Percentiles rank a stretch among this genome's conserved stretches.
Evolutionary conservation across 2,113 vertebrate genomes (phyloP).

Genomic region (Nesogale talazaci): DNA sequence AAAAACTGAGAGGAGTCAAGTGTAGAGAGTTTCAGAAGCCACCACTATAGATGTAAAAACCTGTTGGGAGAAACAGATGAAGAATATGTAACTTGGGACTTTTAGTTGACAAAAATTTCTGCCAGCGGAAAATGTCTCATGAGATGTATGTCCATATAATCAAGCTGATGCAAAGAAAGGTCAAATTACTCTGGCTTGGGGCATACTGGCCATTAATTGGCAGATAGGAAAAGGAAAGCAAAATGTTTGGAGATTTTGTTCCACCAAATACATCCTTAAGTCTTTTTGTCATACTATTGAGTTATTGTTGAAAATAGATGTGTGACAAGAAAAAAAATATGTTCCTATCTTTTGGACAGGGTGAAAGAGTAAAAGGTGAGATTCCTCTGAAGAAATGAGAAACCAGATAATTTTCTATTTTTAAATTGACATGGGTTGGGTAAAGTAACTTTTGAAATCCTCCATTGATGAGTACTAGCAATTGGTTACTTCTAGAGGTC

Average conservation of each 20-base stretch:
- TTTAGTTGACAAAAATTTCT: not conserved
- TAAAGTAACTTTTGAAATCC: not conserved
- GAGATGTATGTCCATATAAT: not conserved
- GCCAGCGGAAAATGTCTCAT: not conserved
- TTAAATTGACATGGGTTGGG: not conserved
- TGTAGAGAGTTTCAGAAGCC: not conserved
- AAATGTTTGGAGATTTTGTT: not conserved
- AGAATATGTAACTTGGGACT: not conserved
- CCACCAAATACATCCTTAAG: not conserved
- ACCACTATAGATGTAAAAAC: not conserved
- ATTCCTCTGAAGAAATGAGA: not conserved
- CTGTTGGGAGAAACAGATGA: not conserved
- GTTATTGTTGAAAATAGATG: not conserved
- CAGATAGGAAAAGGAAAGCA: not conserved
- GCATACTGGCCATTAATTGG: not conserved
- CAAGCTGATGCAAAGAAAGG: not conserved
- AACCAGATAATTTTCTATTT: not conserved
- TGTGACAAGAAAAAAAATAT: not conserved
- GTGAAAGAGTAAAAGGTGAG: not conserved
- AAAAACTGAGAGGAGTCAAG: not conserved
- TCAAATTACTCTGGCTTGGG: not conserved
- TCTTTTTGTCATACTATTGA: not conserved
- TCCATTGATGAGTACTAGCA: not conserved
- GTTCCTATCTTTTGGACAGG: not conserved
- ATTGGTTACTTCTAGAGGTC: not conserved